phyloP scores from a whole-genome alignment of 1,140 invertebrate species.

The Campoletis sonorensis region DNA sequence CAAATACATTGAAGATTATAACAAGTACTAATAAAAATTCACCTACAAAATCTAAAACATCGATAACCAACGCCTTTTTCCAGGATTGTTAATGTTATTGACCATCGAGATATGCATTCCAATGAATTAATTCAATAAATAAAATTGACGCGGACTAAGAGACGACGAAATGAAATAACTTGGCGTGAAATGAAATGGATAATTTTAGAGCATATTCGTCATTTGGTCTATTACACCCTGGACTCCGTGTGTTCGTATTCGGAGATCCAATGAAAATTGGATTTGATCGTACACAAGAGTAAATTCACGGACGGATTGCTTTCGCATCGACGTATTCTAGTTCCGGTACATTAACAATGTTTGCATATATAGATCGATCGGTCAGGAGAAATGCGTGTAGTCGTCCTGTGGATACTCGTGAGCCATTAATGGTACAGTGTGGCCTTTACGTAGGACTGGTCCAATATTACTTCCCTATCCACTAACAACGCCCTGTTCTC shows the following conservation, averaged over 20 bases:
- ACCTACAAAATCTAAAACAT: no score
- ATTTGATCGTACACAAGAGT: not conserved
- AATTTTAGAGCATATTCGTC: not conserved
- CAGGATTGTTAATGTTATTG: no score
- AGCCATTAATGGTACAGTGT: slow-evolving; percentile 2
- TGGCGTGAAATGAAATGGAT: not conserved
- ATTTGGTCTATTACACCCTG: not conserved
- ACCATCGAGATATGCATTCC: no score
- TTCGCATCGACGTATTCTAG: slow-evolving; percentile 11
- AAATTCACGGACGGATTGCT: slow-evolving; percentile 22
- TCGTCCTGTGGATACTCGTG: not conserved
- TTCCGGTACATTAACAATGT: slow-evolving; percentile 14
- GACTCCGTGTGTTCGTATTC: not conserved
- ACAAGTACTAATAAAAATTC: no score
- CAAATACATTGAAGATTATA: no score
- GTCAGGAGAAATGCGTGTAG: not conserved
- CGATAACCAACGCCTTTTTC: no score
- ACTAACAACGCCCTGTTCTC: not conserved
- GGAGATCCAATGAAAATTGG: not conserved
- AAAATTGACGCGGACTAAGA: no score
- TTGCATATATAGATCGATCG: slow-evolving; percentile 5
- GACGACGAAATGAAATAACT: no score
- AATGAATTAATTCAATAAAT: no score
- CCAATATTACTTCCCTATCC: slow-evolving; percentile 6
- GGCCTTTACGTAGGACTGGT: not conserved